Conservation (phyloP, 2,888 invertebrate genomes). For the Nasonia oneida region DNA sequence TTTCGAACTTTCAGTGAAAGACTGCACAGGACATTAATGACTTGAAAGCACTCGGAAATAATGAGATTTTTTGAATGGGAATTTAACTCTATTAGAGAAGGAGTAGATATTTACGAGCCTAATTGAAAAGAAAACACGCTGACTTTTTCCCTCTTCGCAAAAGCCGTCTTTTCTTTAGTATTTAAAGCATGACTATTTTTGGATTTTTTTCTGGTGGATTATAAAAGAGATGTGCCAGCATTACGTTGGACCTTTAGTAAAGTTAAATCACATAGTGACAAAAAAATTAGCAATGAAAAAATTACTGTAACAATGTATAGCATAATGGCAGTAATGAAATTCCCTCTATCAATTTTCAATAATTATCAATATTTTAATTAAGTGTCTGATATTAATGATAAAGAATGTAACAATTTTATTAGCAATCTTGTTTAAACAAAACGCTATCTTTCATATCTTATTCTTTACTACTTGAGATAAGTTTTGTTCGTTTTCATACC, state of each 20-base stretch:
- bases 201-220: neutral
- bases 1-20: neutral
- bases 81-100: constrained; percentile 35
- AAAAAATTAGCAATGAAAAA: neutral
- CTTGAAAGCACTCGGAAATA: constrained; percentile 13
- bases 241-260: too few species aligned
- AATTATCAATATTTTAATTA: neutral
- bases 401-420: neutral
- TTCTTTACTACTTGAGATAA: constrained; percentile 17
- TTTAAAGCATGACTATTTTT: neutral
- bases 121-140: constrained; percentile 28
- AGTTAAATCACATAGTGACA: neutral
- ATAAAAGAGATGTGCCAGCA: neutral
- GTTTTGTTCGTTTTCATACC: neutral
- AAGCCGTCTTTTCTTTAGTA: neutral
- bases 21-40: neutral
- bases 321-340: too few species aligned
- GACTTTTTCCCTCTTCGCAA: neutral
- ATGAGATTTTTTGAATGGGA: constrained; percentile 36
- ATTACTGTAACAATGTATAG: too few species aligned
- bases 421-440: neutral
- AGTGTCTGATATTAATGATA: neutral
- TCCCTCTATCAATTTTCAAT: neutral
- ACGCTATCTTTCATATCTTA: neutral
- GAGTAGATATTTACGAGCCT: neutral